Conservation (phyloP, 1,140 invertebrate species). For the Thaumetopoea pityocampa region DNA sequence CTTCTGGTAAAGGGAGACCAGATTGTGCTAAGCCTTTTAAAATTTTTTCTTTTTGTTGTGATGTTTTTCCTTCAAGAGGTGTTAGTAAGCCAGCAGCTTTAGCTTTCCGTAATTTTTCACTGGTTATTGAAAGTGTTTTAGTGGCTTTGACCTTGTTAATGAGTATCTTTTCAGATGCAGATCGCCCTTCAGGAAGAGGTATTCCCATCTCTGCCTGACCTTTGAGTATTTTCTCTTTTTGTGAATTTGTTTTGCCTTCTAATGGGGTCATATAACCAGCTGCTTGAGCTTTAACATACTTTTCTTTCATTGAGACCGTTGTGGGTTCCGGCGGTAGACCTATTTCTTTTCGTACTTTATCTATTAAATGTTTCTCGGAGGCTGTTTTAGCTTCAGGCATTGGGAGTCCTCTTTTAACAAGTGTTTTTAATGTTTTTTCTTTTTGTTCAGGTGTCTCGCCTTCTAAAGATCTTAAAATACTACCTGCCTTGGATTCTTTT, state of each 20-base stretch:
- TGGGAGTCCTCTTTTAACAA: conserved; percentile 5
- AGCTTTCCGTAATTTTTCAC: conserved; percentile 20
- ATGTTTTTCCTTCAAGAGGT: conserved; percentile 28
- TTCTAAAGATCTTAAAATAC: conserved; percentile 30
- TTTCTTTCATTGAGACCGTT: conserved; percentile 16
- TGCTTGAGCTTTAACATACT: conserved; percentile 16
- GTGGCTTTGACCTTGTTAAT: conserved; percentile 11
- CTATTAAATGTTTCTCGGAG: conserved; percentile 29
- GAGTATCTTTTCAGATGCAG: conserved; percentile 27
- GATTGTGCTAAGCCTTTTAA: conserved; percentile 27
- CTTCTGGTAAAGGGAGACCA: conserved; percentile 33
- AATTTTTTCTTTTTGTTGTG: conserved; percentile 32
- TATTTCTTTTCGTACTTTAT: conserved; percentile 24
- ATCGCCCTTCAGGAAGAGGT: conserved; percentile 30
- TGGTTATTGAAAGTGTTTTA: neutral
- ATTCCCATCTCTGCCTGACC: conserved; percentile 27
- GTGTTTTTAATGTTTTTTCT: conserved; percentile 16
- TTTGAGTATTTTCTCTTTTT: conserved; percentile 40
- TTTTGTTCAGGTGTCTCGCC: conserved; percentile 24
- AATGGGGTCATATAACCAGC: conserved; percentile 7
- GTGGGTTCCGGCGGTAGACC: conserved; percentile 29
- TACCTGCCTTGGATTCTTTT: no score
- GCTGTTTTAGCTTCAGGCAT: conserved; percentile 24
- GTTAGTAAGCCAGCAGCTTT: conserved; percentile 30
- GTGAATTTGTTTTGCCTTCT: conserved; percentile 13